phyloP scores from a whole-genome alignment of 2,113 vertebrate species.

The Thymallus thymallus region DNA sequence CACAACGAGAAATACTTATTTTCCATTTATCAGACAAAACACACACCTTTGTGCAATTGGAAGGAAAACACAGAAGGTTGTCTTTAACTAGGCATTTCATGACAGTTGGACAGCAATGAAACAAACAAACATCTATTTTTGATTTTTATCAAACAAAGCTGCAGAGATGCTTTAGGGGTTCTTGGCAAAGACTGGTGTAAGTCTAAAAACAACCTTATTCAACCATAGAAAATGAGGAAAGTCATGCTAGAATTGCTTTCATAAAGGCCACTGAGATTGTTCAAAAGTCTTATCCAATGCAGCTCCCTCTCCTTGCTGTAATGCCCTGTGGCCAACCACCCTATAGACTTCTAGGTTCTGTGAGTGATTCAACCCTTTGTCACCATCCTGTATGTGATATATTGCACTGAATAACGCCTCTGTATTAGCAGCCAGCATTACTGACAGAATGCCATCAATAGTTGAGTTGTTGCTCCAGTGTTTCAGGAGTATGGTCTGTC shows the following conservation, averaged over 20 bases:
- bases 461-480: constrained; percentile 19
- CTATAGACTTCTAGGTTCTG: constrained; percentile 22
- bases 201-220: constrained; percentile 30
- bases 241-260: constrained; percentile 55
- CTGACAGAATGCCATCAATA: constrained; percentile 56
- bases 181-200: constrained; percentile 37
- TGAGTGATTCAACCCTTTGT: constrained; percentile 23
- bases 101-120: too few species aligned
- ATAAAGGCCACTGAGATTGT: constrained; percentile 73
- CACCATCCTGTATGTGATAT: constrained; percentile 32
- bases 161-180: constrained; percentile 35
- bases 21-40: constrained; percentile 76
- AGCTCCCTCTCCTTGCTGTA: constrained; percentile 30
- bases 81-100: constrained; percentile 65
- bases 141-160: constrained; percentile 17
- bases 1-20: constrained; percentile 16
- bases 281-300: constrained; percentile 38
- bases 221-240: constrained; percentile 44
- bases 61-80: constrained; percentile 86
- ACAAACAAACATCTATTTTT: neutral
- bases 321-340: constrained; percentile 56
- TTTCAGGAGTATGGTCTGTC: constrained; percentile 25
- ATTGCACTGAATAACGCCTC: constrained; percentile 67
- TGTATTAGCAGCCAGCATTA: constrained; percentile 60
- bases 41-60: constrained; percentile 84